Conservation (phyloP, 1,140 invertebrate genomes). For the Yoshiicerus persimilis region DNA sequence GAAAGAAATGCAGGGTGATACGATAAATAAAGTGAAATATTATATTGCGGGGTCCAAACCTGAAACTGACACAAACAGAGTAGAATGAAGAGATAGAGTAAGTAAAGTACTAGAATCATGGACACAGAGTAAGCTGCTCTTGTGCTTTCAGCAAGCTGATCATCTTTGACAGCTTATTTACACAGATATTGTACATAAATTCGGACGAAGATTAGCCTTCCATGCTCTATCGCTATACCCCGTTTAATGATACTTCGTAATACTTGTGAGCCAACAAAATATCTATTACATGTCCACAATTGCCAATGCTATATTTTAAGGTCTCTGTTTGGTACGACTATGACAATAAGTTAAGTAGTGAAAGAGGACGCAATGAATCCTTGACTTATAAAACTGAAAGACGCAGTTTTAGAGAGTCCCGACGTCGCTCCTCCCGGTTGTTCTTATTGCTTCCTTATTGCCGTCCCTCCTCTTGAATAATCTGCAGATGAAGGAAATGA, state of each 20-base stretch:
- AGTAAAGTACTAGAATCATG: background rate
- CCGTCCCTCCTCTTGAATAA: background rate
- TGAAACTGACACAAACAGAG: background rate
- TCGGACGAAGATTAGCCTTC: background rate
- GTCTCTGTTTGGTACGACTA: no score
- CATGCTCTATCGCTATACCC: no score
- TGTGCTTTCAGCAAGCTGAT: background rate
- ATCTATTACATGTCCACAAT: background rate
- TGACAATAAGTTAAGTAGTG: background rate
- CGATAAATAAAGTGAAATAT: background rate
- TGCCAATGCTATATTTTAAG: no score
- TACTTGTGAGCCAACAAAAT: background rate
- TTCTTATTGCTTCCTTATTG: constrained; percentile 14
- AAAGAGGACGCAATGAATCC: background rate
- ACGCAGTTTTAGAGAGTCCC: background rate
- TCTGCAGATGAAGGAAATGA: background rate
- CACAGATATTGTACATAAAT: background rate
- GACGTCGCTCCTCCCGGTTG: background rate
- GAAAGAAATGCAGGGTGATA: background rate
- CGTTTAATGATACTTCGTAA: background rate
- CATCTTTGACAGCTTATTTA: constrained; percentile 13
- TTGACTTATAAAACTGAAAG: background rate
- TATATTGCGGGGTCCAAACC: background rate
- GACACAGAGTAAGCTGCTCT: background rate
- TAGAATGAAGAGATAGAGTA: background rate